Evolutionary conservation across 2,797 vertebrate genomes (phyloP).

Genomic region (Silurus lanzhouensis): DNA sequence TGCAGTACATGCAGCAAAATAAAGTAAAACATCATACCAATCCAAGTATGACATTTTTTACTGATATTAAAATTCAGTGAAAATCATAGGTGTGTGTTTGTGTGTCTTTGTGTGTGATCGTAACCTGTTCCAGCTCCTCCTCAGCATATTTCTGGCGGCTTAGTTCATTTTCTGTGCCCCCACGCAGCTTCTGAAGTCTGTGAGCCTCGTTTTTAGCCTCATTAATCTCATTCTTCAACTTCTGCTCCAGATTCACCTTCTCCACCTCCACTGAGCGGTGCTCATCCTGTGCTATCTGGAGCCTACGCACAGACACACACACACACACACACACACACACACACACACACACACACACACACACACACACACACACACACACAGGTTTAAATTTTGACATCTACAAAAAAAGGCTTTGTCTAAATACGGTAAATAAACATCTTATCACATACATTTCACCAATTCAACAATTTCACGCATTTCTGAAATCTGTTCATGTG

Average conservation of each 20-base stretch:
- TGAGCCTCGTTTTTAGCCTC: constrained; percentile 89
- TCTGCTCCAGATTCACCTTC: constrained; percentile 90
- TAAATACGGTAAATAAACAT: background rate
- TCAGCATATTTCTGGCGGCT: constrained; percentile 91
- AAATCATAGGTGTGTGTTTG: background rate
- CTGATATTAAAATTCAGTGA: background rate
- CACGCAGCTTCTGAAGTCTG: constrained; percentile 81
- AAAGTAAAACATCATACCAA: background rate
- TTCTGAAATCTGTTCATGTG: too few relatives aligned
- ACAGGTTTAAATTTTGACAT: background rate
- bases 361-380: background rate
- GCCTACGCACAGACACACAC: constrained; percentile 67
- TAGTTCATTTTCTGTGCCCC: constrained; percentile 85
- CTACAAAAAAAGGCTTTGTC: background rate
- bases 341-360: background rate
- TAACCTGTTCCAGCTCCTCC: constrained; percentile 91
- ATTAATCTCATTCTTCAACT: constrained; percentile 87
- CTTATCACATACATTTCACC: background rate
- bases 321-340: background rate
- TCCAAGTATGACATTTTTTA: too few relatives aligned
- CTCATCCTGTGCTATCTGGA: constrained; percentile 91
- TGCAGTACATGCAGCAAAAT: background rate
- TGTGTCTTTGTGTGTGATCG: background rate
- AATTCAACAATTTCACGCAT: background rate
- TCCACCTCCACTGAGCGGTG: constrained; percentile 90